Percentiles rank a stretch among this genome's conserved stretches.
Evolutionary conservation across 2,797 vertebrate species (phyloP).

Genomic region (Ficedula albicollis): DNA sequence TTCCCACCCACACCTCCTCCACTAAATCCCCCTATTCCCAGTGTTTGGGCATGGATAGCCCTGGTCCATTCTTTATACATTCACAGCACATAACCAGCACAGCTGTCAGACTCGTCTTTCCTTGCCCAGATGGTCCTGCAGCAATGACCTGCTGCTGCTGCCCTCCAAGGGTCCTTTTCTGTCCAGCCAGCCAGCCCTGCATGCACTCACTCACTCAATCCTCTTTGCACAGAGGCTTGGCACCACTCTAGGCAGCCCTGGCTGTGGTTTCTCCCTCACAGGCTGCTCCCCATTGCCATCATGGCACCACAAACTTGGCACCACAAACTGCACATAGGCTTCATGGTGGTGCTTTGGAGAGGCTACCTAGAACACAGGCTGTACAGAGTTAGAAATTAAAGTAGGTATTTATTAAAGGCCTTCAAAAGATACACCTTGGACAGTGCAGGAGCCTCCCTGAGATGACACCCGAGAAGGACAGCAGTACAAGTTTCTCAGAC

Average conservation of each 20-base stretch:
- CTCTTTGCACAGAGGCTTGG: background rate
- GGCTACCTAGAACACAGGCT: background rate
- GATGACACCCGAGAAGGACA: too few species aligned
- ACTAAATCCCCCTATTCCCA: background rate
- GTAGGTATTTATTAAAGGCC: background rate
- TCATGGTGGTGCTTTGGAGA: background rate
- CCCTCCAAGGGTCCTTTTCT: fast-evolving
- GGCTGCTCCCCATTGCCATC: background rate
- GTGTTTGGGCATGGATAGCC: background rate
- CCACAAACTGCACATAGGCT: background rate
- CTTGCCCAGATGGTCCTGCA: background rate
- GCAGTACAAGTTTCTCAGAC: background rate
- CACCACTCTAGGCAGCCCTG: background rate
- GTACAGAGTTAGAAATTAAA: background rate
- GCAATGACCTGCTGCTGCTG: background rate
- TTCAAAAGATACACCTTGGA: background rate
- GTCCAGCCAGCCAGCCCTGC: background rate
- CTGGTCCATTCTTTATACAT: background rate
- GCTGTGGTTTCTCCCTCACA: background rate
- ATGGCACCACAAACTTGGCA: background rate
- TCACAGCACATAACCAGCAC: fast-evolving
- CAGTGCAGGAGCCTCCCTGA: background rate
- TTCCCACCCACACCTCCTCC: background rate
- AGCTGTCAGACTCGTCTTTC: background rate
- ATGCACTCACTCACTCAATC: background rate